A percentile compares a stretch with the other conserved stretches of the same genome.
These are phyloP conservation scores for Melipona quadrifasciata DNA, from an alignment of 1,140 invertebrate genomes.

Conservation along the genomic window DNA sequence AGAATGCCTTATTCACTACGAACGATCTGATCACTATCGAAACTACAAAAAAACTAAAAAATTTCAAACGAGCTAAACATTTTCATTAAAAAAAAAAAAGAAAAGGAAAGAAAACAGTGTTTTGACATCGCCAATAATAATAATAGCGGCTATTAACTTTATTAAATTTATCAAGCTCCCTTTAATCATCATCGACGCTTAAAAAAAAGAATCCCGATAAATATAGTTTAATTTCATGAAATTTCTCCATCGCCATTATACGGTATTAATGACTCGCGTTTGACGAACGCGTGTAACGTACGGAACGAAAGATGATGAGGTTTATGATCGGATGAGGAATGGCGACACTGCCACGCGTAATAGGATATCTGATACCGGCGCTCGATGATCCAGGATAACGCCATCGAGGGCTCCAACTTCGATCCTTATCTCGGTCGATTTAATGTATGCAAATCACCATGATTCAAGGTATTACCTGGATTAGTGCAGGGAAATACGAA, in stretches of 20 bases:
- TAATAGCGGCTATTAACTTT: not conserved
- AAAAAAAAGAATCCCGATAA: too few relatives aligned
- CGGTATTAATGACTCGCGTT: not conserved
- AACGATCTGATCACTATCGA: too few relatives aligned
- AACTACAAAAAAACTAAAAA: not conserved
- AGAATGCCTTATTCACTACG: too few relatives aligned
- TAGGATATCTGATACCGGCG: conserved; percentile 56
- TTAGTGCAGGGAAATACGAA: conserved; percentile 60
- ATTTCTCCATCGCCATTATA: not conserved
- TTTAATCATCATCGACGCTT: not conserved
- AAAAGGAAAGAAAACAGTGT: not conserved
- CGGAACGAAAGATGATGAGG: conserved; percentile 2
- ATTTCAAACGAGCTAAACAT: not conserved
- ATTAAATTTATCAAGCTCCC: not conserved
- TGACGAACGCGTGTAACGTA: not conserved
- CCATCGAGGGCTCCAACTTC: conserved; percentile 27
- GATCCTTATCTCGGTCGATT: conserved; percentile 62
- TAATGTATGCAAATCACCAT: conserved; percentile 66
- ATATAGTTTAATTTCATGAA: not conserved
- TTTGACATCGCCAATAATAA: too few relatives aligned
- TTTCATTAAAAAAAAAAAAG: not conserved
- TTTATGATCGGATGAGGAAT: conserved; percentile 36
- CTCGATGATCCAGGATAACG: conserved; percentile 57
- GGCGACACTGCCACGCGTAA: conserved; percentile 58
- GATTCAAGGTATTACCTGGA: conserved; percentile 57